Evolutionary conservation across 2,888 invertebrate species (phyloP).

Genomic region (Spilarctia lutea): DNA sequence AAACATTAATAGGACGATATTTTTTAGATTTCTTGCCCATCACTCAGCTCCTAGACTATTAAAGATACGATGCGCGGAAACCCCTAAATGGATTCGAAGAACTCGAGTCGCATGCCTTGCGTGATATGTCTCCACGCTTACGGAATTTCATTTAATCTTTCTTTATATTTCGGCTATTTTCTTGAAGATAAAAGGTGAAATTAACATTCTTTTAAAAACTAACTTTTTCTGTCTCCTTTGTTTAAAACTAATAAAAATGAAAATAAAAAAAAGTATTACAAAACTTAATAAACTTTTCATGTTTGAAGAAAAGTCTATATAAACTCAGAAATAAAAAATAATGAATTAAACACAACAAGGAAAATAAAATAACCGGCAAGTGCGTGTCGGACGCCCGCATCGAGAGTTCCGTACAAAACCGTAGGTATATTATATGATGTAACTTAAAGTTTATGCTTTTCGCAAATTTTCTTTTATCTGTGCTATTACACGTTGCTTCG

Average conservation of each 20-base stretch:
- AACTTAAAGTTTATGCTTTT: no score
- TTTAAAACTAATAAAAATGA: background rate
- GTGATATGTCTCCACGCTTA: slow-evolving; percentile 43
- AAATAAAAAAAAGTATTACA: no score
- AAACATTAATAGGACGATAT: background rate
- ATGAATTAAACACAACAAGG: no score
- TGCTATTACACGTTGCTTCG: no score
- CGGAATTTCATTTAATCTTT: slow-evolving; percentile 59
- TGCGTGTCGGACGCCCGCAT: no score
- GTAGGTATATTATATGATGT: no score
- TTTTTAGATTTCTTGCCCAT: background rate
- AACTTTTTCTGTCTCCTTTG: background rate
- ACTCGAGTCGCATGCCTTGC: slow-evolving; percentile 38
- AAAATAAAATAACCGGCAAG: no score
- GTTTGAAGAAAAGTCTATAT: no score
- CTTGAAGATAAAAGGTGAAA: slow-evolving; percentile 19
- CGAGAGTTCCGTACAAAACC: no score
- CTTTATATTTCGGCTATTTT: slow-evolving; percentile 37
- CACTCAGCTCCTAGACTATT: slow-evolving; percentile 11
- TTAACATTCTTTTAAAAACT: slow-evolving; percentile 24
- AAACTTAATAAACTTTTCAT: no score
- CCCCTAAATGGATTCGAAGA: slow-evolving; percentile 56
- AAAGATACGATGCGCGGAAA: slow-evolving; percentile 53
- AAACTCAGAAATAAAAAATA: no score
- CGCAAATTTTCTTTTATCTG: no score